Percentiles rank a stretch among this genome's conserved stretches.
These are phyloP conservation scores for Tipula helvola DNA, from an alignment of 2,888 invertebrate genomes.

Conservation along the genomic window DNA sequence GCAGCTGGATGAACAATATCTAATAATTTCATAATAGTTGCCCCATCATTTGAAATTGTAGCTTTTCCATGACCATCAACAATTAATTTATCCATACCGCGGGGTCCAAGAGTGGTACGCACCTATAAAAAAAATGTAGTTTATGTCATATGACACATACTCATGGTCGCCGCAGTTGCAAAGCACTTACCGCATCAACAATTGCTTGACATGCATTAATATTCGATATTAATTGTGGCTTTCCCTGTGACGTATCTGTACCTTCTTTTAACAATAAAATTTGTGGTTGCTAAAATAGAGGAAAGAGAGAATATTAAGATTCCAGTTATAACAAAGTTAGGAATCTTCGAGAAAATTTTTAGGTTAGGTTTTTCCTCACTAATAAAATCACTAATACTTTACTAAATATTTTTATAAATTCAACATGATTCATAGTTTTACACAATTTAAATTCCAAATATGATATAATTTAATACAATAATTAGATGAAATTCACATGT, in stretches of 20 bases:
- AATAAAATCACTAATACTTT: neutral
- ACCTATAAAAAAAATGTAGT: conserved; percentile 29
- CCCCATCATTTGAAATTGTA: conserved; percentile 98
- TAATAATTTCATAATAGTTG: conserved; percentile 95
- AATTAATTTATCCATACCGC: conserved; percentile 98
- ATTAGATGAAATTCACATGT: neutral
- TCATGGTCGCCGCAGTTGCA: neutral
- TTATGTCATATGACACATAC: neutral
- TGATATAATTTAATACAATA: neutral
- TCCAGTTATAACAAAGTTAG: neutral
- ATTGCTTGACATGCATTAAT: conserved; percentile 94
- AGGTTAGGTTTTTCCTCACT: neutral
- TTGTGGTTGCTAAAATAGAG: conserved; percentile 75
- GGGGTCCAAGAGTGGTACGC: conserved; percentile 92
- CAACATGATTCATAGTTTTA: neutral
- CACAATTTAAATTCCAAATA: neutral
- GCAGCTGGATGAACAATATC: conserved; percentile 98
- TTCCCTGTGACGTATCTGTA: conserved; percentile 92
- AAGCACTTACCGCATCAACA: conserved; percentile 70
- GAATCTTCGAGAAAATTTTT: conserved; percentile 8
- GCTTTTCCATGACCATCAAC: conserved; percentile 82
- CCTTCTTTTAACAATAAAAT: conserved; percentile 96
- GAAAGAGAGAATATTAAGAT: conserved; percentile 11
- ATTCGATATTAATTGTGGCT: conserved; percentile 89
- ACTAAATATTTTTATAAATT: neutral